Evolutionary conservation across 1,140 invertebrate species (phyloP).

Genomic region (Brachionus calyciflorus): DNA sequence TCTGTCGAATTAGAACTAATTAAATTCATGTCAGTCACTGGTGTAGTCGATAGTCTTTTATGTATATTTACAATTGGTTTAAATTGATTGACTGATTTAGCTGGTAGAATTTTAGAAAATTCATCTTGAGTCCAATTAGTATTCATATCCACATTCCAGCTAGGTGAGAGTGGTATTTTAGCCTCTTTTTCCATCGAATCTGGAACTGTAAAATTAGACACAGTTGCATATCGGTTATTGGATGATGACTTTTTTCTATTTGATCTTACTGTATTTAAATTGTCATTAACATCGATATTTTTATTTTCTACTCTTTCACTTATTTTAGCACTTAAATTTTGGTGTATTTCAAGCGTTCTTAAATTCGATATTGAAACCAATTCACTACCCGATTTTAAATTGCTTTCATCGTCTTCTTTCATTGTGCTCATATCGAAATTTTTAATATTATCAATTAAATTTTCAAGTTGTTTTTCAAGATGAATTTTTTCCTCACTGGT

Average conservation of each 20-base stretch:
- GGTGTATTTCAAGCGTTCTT: background rate
- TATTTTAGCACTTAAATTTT: constrained; percentile 30
- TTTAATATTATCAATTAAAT: constrained; percentile 4
- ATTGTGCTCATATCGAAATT: background rate
- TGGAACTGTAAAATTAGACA: constrained; percentile 5
- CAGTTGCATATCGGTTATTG: background rate
- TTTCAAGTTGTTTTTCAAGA: background rate
- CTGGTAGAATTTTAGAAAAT: constrained; percentile 5
- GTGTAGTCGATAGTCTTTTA: constrained; percentile 1
- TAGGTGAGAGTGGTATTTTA: background rate
- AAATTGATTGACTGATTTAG: background rate
- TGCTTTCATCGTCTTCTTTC: background rate
- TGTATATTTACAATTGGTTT: constrained; percentile 32
- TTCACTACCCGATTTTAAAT: background rate
- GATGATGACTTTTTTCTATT: background rate
- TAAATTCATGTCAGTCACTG: constrained; percentile 10
- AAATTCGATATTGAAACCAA: background rate
- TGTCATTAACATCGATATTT: background rate
- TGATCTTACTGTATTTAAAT: background rate
- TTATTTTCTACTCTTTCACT: constrained; percentile 1
- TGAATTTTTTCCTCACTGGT: background rate
- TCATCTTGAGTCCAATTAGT: background rate
- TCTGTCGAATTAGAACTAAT: constrained; percentile 31
- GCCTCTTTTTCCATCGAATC: background rate
- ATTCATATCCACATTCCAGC: background rate